Evolutionary conservation across 2,113 vertebrate species (phyloP), one percentile per base, ranked within the genome.

Genomic region (Casuarius casuarius): DNA sequence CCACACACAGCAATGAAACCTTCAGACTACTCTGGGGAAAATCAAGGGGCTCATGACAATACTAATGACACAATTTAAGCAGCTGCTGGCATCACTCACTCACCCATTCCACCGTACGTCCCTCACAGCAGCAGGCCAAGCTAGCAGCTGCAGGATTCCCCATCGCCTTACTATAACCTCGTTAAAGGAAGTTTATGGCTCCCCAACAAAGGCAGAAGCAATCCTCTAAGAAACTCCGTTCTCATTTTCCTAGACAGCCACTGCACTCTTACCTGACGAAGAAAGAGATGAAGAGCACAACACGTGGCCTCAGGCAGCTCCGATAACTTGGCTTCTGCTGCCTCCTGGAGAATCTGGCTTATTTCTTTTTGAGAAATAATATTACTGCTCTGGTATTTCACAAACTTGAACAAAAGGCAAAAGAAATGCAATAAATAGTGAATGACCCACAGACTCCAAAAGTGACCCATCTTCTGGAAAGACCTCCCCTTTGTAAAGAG

Each of bases 211-310:
- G 62, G 28, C 44, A 61, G 71, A 77, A 85, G 59, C 38, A 85
- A 91, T 66, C 13, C 46, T 38, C 26, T 23, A 65, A 58, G 33
- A 71, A 92, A 44, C 74, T 61, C 18, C 35, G 12, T 87, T 94
- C 65, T 42, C 6, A 2, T 91, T 84, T 72, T 87, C 65, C 65
- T 40, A 63, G 40, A 15, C 62, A 85, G 44, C 58, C 58, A 79
- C 44, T 2, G 5, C n/a, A 62, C 23, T 87, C 96, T 93, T 96
- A 99, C 99, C 99, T 99, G 98, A 94, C 95, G 96, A 62, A 99
- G 97, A 59, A 99, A 98, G 74, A 92, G 92, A 78, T 79, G 97
- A 79, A 99, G 98, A 91, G 98, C 98, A 85, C 74, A 96, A 82
- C 97, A 92, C 6, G 98, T 97, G 66, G 97, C 96, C 21, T 94